Base-by-base conservation (phyloP, 2,888 invertebrate species). In the Cerastis leucographa region DNA sequence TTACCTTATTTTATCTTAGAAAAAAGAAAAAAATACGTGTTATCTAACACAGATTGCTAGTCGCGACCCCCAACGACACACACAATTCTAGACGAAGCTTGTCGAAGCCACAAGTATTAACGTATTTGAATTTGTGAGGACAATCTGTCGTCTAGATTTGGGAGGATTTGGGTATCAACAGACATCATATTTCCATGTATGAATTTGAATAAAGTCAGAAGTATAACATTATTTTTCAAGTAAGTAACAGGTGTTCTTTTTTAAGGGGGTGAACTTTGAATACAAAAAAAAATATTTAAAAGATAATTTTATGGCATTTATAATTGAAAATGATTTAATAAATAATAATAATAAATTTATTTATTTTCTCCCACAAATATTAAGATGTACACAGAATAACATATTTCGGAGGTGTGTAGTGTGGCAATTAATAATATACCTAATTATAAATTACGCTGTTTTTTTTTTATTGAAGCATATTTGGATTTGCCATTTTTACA, bases 41-140 rank as follows among this genome's bases (percentile, higher is more conserved):
- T 40, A 62, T n/a, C 14, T 17, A 19, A 49, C 5, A 44, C 0
- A 2, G 9, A 70, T 66, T 40, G 59, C 40, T 61, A 25, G 46
- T 17, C 8, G 6, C 8, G 29, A 40, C 22, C n/a, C 7, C 3
- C 11, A 29, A 66, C 35, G 22, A 25, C 44, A 71, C 22, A 79
- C 11, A 61, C 51, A 59, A 72, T 54, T 19, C 44, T 49, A 80
- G 35, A 80, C 51, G 80, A 61, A 54, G 35, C 72, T 42, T n/a
- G 8, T 40, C 25, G 40, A 51, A 79, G 65, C 71, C 40, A n/a
- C 49, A 40, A 35, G 51, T 44, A 14, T 78, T 61, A 61, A 56
- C 17, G 51, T 80, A 51, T 66, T 78, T 65, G 59, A 66, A 78
- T 72, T 71, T 72, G 40, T 61, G 46, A 78, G 35, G 72, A n/a